phyloP scores from a whole-genome alignment of 2,888 invertebrate species.

The Agonopterix alstromeriana region DNA sequence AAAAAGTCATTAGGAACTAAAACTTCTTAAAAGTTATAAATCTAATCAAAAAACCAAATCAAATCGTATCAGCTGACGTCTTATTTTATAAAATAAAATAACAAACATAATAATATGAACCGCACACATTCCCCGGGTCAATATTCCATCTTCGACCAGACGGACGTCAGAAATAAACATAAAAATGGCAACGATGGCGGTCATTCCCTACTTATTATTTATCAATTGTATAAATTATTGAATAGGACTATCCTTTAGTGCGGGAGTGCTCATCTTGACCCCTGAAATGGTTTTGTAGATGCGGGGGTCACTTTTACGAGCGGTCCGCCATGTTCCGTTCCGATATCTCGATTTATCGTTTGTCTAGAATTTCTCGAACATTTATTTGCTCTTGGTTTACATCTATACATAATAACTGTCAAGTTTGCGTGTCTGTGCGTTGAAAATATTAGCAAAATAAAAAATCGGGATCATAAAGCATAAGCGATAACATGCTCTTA shows the following conservation, averaged over 20 bases:
- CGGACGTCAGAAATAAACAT: constrained; percentile 30
- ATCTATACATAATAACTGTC: not conserved
- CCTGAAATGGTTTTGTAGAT: constrained; percentile 20
- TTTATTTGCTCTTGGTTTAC: constrained; percentile 6
- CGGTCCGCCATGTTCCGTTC: constrained; percentile 19
- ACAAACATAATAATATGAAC: not conserved
- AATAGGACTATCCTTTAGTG: constrained; percentile 39
- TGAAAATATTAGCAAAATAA: too few relatives aligned
- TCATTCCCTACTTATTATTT: constrained; percentile 61
- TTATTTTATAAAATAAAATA: too few relatives aligned
- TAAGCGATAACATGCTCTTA: too few relatives aligned
- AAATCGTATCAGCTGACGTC: too few relatives aligned
- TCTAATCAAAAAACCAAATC: too few relatives aligned
- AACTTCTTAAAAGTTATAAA: too few relatives aligned
- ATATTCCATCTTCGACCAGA: constrained; percentile 6
- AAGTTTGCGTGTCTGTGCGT: too few relatives aligned
- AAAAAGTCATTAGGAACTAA: too few relatives aligned
- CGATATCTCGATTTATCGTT: constrained; percentile 33
- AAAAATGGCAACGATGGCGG: constrained; percentile 27
- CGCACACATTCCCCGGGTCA: not conserved
- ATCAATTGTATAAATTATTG: constrained; percentile 75
- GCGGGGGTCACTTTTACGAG: constrained; percentile 56
- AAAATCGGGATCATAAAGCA: too few relatives aligned
- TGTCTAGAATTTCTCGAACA: constrained; percentile 1
- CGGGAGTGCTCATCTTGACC: constrained; percentile 33